Percentiles rank a stretch among this genome's conserved stretches.
Conservation (phyloP, 2,797 vertebrate species). For the Chromis chromis region DNA sequence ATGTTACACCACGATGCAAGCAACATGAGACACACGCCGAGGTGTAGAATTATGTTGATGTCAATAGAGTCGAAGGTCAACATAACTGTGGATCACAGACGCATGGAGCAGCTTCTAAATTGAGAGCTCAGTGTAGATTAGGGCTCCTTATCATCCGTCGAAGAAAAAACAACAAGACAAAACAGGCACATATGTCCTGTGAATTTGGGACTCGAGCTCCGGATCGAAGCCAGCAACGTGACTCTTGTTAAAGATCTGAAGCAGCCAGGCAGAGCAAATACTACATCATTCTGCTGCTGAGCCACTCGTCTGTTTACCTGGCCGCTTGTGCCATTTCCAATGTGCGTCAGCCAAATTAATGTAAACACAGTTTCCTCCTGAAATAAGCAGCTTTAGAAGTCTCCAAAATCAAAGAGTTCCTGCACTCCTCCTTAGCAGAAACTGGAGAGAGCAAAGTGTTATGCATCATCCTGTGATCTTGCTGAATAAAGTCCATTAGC, state of each 20-base stretch:
- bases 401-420: conserved; percentile 29
- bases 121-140: conserved; percentile 8
- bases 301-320: conserved; percentile 52
- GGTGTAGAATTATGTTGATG: conserved; percentile 36
- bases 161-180: neutral
- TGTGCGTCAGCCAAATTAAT: conserved; percentile 43
- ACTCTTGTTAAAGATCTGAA: conserved; percentile 51
- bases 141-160: conserved; percentile 21
- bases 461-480: conserved; percentile 45
- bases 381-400: conserved; percentile 46
- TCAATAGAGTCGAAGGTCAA: conserved; percentile 50
- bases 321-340: conserved; percentile 27
- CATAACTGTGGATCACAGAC: conserved; percentile 61
- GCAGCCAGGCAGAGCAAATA: conserved; percentile 38
- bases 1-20: conserved; percentile 82
- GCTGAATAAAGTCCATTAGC: conserved; percentile 55
- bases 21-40: conserved; percentile 70
- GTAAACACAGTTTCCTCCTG: conserved; percentile 44
- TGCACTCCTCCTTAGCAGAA: conserved; percentile 13
- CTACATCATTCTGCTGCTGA: conserved; percentile 53
- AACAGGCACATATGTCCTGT: conserved; percentile 3
- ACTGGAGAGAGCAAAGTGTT: conserved; percentile 27
- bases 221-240: conserved; percentile 45
- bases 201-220: conserved; percentile 41
- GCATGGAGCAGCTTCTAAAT: conserved; percentile 34